These are phyloP conservation scores for Athripsodes cinereus DNA, from an alignment of 2,888 invertebrate species.

Conservation along the genomic window DNA sequence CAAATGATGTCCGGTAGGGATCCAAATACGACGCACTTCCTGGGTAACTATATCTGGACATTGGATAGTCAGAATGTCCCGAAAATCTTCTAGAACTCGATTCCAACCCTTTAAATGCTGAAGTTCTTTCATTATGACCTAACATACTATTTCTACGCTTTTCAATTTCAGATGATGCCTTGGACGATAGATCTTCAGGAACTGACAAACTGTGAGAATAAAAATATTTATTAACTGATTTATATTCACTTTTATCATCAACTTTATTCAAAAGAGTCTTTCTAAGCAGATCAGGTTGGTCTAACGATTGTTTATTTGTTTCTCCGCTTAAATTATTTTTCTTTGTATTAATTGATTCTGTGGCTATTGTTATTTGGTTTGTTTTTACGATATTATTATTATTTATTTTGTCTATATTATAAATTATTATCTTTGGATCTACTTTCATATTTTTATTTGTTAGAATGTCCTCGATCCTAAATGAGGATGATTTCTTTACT, in stretches of 20 bases:
- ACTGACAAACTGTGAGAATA: too few species aligned
- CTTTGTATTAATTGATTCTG: too few species aligned
- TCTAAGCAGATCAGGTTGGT: not conserved
- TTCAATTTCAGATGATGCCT: not conserved
- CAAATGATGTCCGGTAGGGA: slow-evolving; percentile 14
- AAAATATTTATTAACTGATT: too few species aligned
- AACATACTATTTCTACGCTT: not conserved
- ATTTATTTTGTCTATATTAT: too few species aligned
- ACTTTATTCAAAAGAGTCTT: not conserved
- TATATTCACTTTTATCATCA: not conserved
- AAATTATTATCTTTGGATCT: too few species aligned
- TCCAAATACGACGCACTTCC: slow-evolving; percentile 10
- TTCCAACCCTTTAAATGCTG: slow-evolving; percentile 15
- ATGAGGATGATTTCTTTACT: too few species aligned
- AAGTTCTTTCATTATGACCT: slow-evolving; percentile 10
- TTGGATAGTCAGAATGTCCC: not conserved
- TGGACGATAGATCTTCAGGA: not conserved
- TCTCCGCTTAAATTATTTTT: too few species aligned
- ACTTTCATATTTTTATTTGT: too few species aligned
- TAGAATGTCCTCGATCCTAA: too few species aligned
- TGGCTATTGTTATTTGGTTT: too few species aligned
- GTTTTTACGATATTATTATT: too few species aligned
- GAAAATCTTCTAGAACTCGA: not conserved
- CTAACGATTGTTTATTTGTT: too few species aligned
- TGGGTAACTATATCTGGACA: not conserved